phyloP scores from a whole-genome alignment of 2,113 vertebrate genomes.

The Hypanus sabinus region DNA sequence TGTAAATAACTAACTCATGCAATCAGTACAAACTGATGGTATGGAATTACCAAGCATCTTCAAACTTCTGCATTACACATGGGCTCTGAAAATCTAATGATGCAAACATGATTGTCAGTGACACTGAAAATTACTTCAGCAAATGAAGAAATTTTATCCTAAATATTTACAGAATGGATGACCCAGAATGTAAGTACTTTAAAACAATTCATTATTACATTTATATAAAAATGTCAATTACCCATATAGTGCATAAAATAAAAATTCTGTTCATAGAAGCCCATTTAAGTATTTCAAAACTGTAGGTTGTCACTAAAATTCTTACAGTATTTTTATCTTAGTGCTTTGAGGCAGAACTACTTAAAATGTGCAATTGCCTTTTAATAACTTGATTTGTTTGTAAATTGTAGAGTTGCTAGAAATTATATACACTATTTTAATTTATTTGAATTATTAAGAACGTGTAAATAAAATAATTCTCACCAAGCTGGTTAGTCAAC shows the following conservation, averaged over 20 bases:
- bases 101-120: neutral
- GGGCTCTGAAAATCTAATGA: neutral
- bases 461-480: neutral
- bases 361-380: neutral
- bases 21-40: neutral
- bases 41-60: neutral
- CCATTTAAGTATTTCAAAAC: neutral
- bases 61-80: too few species aligned
- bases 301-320: neutral
- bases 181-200: neutral
- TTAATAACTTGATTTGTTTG: conserved; percentile 10
- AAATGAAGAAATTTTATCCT: neutral
- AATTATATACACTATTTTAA: neutral
- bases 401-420: neutral
- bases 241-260: neutral
- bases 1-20: neutral
- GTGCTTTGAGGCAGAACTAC: neutral
- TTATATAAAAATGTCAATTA: neutral
- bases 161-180: neutral
- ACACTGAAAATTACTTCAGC: neutral
- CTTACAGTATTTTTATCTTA: neutral
- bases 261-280: neutral
- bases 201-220: neutral
- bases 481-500: neutral
- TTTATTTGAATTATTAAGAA: neutral